phyloP scores from a whole-genome alignment of 2,113 vertebrate genomes.

The Tyto alba region DNA sequence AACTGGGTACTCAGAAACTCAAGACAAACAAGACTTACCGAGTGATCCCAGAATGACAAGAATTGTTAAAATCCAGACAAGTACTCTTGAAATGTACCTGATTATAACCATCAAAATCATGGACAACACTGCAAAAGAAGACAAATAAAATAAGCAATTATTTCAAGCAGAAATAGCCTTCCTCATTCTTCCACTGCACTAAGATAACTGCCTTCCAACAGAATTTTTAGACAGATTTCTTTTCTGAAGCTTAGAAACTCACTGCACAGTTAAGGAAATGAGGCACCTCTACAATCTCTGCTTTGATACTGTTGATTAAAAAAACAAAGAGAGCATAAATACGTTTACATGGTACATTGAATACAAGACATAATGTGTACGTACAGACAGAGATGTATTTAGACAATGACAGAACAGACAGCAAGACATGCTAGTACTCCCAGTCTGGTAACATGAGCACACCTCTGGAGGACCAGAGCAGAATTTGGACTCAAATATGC shows the following conservation, averaged over 20 bases:
- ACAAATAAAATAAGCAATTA: slow-evolving; percentile 55
- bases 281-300: not conserved
- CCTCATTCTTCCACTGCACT: not conserved
- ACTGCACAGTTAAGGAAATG: not conserved
- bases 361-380: not conserved
- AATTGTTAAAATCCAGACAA: slow-evolving; percentile 95
- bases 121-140: slow-evolving; percentile 85
- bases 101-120: slow-evolving; percentile 98
- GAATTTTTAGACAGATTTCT: not conserved
- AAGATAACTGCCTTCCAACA: not conserved
- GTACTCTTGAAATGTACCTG: slow-evolving; percentile 94
- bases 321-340: slow-evolving; percentile 5
- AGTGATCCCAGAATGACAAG: slow-evolving; percentile 91
- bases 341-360: slow-evolving; percentile 13
- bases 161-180: not conserved
- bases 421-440: slow-evolving; percentile 19
- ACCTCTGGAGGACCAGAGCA: slow-evolving; percentile 3
- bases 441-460: slow-evolving; percentile 8
- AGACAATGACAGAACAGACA: slow-evolving; percentile 54
- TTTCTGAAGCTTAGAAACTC: not conserved
- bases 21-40: slow-evolving; percentile 77
- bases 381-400: slow-evolving; percentile 36
- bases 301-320: slow-evolving; percentile 26
- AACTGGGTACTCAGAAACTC: not conserved
- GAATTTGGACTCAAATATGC: slow-evolving; percentile 44